Evolutionary conservation across 2,797 vertebrate species (phyloP).

Genomic region (Anisognathus igniventris): DNA sequence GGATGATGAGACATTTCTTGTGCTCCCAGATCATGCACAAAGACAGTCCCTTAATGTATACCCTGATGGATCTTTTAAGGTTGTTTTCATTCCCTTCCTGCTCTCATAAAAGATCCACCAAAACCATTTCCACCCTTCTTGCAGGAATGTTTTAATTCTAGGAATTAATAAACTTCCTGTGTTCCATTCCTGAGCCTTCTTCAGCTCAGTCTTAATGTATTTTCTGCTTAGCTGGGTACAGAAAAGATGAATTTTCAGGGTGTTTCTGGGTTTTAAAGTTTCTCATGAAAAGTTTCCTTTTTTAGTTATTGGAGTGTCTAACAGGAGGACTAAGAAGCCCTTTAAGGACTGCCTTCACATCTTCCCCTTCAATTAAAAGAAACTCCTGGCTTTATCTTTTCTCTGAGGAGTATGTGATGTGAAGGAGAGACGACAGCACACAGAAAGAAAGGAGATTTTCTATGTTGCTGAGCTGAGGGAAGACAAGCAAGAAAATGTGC

Average conservation of each 20-base stretch:
- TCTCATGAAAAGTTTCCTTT: neutral
- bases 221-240: neutral
- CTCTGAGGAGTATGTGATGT: neutral
- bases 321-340: neutral
- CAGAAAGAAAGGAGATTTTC: neutral
- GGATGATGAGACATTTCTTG: neutral
- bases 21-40: neutral
- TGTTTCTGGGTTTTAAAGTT: conserved; percentile 2
- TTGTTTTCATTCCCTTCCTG: neutral
- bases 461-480: neutral
- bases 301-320: neutral
- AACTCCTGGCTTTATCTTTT: neutral
- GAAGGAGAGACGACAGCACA: neutral
- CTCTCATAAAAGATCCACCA: neutral
- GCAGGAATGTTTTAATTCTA: conserved; percentile 28
- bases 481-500: neutral
- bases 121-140: conserved; percentile 4
- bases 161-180: conserved; percentile 9
- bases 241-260: conserved; percentile 11
- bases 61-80: neutral
- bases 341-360: neutral
- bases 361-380: neutral
- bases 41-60: neutral
- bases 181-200: neutral
- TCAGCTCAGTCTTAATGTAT: neutral